phyloP scores from a whole-genome alignment of 2,113 vertebrate species.

The Festucalex cinctus region DNA sequence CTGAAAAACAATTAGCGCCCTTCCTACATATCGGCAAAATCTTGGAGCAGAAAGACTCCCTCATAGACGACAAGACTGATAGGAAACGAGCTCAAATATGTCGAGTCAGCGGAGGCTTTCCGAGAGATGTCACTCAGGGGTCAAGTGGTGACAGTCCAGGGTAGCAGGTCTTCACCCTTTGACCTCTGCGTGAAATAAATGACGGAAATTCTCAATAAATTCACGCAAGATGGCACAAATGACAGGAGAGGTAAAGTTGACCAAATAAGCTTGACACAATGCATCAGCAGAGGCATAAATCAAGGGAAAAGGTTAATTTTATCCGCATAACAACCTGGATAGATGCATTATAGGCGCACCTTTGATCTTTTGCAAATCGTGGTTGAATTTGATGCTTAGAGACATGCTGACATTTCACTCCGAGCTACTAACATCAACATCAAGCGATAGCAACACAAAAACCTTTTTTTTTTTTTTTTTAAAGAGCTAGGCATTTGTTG shows the following conservation, averaged over 20 bases:
- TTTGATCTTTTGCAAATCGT: not conserved
- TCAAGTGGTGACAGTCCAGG: constrained; percentile 56
- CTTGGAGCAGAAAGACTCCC: not conserved
- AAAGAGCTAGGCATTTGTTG: too few relatives aligned
- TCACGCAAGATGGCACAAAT: constrained; percentile 14
- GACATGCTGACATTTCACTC: constrained; percentile 50
- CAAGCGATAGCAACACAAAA: constrained; percentile 1
- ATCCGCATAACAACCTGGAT: not conserved
- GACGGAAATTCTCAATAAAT: constrained; percentile 24
- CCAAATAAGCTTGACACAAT: not conserved
- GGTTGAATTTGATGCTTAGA: constrained; percentile 15
- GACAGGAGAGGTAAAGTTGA: constrained; percentile 19
- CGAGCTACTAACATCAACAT: constrained; percentile 26
- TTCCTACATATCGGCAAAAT: not conserved
- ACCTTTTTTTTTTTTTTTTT: not conserved
- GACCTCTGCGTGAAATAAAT: constrained; percentile 43
- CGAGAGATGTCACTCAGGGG: constrained; percentile 38
- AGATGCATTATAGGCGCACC: not conserved
- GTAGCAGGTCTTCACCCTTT: constrained; percentile 36
- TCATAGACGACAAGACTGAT: constrained; percentile 45
- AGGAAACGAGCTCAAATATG: constrained; percentile 43
- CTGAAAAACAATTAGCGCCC: not conserved
- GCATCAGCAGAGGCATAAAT: constrained; percentile 32
- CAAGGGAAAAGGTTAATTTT: constrained; percentile 13
- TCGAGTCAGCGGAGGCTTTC: constrained; percentile 50